A percentile compares a stretch with the other conserved stretches of the same genome.
Conservation (phyloP, 2,888 invertebrate genomes). For the Drosophila mimica region DNA sequence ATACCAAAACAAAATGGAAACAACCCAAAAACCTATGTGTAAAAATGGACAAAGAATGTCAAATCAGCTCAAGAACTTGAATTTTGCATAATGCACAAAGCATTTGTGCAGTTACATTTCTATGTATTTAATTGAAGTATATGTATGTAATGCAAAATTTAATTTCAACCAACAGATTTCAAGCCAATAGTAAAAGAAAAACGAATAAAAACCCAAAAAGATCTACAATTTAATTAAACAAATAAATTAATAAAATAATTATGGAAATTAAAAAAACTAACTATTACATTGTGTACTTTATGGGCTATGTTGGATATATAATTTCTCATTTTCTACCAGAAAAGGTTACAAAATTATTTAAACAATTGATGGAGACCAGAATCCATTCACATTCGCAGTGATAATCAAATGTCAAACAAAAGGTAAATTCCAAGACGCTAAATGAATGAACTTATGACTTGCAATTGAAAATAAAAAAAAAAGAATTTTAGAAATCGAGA, state of each 20-base stretch:
- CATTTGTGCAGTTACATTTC: constrained; percentile 40
- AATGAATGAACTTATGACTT: not conserved
- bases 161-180: constrained; percentile 43
- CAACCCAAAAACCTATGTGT: constrained; percentile 43
- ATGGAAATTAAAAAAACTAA: constrained; percentile 53
- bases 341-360: too few species aligned
- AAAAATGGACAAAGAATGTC: constrained; percentile 39
- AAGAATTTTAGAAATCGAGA: not conserved
- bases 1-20: constrained; percentile 46
- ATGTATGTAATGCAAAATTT: constrained; percentile 49
- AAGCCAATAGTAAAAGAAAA: constrained; percentile 21
- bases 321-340: too few species aligned
- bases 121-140: constrained; percentile 49
- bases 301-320: not conserved
- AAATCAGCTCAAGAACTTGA: constrained; percentile 45
- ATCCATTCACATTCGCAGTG: not conserved
- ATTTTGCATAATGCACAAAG: constrained; percentile 37
- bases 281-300: not conserved
- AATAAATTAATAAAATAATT: constrained; percentile 74
- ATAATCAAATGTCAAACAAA: not conserved
- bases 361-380: too few species aligned
- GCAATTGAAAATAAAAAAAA: not conserved
- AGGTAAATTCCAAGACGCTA: not conserved
- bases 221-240: constrained; percentile 63
- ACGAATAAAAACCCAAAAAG: constrained; percentile 11